phyloP scores from a whole-genome alignment of 2,888 invertebrate genomes.

The Platypus cylindrus region DNA sequence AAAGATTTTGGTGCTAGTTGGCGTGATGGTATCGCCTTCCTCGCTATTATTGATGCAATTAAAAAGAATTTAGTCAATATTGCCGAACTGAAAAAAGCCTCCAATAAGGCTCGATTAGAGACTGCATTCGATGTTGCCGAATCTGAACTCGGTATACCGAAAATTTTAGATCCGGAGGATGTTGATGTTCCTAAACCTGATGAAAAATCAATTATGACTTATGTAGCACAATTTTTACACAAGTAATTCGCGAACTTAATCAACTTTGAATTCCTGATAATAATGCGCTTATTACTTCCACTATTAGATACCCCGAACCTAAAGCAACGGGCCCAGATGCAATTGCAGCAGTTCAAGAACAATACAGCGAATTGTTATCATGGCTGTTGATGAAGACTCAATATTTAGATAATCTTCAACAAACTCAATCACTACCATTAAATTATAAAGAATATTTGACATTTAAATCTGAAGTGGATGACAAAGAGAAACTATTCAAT shows the following conservation, averaged over 20 bases:
- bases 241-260: too few relatives aligned
- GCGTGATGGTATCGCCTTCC: slow-evolving; percentile 91
- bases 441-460: slow-evolving; percentile 71
- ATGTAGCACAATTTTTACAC: slow-evolving; percentile 94
- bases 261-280: background rate
- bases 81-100: slow-evolving; percentile 62
- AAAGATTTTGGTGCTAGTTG: slow-evolving; percentile 91
- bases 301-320: slow-evolving; percentile 85
- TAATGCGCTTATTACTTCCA: background rate
- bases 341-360: slow-evolving; percentile 65
- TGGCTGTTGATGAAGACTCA: slow-evolving; percentile 74
- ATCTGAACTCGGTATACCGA: slow-evolving; percentile 77
- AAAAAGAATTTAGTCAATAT: slow-evolving; percentile 85
- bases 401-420: slow-evolving; percentile 63
- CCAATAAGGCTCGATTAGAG: slow-evolving; percentile 74
- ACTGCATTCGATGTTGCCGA: slow-evolving; percentile 92
- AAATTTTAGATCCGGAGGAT: slow-evolving; percentile 87
- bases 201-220: slow-evolving; percentile 96
- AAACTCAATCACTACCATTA: slow-evolving; percentile 58
- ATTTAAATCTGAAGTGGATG: slow-evolving; percentile 66
- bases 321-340: slow-evolving; percentile 61
- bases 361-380: slow-evolving; percentile 64
- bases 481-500: slow-evolving; percentile 56
- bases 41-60: slow-evolving; percentile 90
- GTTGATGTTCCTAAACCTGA: slow-evolving; percentile 93